Conservation (phyloP, 2,113 vertebrate species). For the Origma solitaria region DNA sequence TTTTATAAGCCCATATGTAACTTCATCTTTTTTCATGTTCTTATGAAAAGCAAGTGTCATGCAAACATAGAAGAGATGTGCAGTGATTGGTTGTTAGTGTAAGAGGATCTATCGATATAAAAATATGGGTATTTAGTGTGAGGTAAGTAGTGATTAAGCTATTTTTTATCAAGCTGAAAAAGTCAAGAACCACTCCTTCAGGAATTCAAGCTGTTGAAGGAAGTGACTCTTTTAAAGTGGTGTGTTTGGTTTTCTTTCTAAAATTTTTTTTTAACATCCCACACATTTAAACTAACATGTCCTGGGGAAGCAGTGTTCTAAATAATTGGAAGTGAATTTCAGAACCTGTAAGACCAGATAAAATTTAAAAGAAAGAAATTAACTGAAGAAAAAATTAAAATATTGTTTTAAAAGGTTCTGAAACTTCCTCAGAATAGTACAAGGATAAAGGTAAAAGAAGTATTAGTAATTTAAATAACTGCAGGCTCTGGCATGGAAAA, state of each 20-base stretch:
- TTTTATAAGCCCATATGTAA: neutral
- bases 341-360: neutral
- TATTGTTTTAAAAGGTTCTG: neutral
- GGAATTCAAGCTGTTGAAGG: neutral
- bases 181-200: constrained; percentile 16
- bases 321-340: neutral
- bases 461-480: neutral
- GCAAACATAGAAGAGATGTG: neutral
- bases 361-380: neutral
- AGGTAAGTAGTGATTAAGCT: neutral
- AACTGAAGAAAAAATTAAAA: neutral
- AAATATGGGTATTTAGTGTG: neutral
- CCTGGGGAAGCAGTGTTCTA: neutral
- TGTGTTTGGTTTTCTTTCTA: neutral
- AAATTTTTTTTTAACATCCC: neutral
- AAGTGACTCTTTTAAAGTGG: neutral
- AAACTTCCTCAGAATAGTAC: neutral
- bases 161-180: constrained; percentile 7
- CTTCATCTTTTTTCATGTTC: neutral
- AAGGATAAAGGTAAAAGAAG: neutral
- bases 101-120: neutral
- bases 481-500: neutral
- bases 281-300: neutral
- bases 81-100: neutral
- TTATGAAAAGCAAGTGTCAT: neutral